Conservation (phyloP, 2,797 vertebrate genomes). For the Melanotaenia boesemani region DNA sequence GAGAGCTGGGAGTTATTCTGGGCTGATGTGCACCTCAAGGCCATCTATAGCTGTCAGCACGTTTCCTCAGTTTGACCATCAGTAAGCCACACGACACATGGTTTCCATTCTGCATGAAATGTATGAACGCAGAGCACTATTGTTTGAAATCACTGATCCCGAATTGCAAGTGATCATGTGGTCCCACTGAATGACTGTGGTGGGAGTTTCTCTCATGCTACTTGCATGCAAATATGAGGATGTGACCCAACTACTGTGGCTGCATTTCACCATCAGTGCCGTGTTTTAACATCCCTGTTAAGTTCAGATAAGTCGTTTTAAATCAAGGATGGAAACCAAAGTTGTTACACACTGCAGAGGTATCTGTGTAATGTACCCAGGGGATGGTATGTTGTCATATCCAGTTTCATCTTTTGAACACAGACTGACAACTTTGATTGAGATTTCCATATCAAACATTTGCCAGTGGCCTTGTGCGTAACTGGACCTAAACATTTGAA, state of each 20-base stretch:
- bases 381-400: slow-evolving; percentile 51
- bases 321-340: slow-evolving; percentile 40
- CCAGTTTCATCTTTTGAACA: slow-evolving; percentile 35
- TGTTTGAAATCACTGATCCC: slow-evolving; percentile 70
- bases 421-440: slow-evolving; percentile 44
- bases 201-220: slow-evolving; percentile 45
- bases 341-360: neutral
- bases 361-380: slow-evolving; percentile 19
- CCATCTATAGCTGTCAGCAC: slow-evolving; percentile 70
- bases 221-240: slow-evolving; percentile 56
- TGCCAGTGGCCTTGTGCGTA: slow-evolving; percentile 37
- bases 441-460: slow-evolving; percentile 52
- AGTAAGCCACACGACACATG: slow-evolving; percentile 64
- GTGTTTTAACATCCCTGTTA: slow-evolving; percentile 21
- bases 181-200: slow-evolving; percentile 49
- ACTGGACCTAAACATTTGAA: slow-evolving; percentile 42
- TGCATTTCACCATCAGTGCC: slow-evolving; percentile 15
- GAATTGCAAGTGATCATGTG: slow-evolving; percentile 64
- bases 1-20: slow-evolving; percentile 53
- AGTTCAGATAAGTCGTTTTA: slow-evolving; percentile 37
- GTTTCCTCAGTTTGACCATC: slow-evolving; percentile 56
- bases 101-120: slow-evolving; percentile 71
- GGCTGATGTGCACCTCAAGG: slow-evolving; percentile 67
- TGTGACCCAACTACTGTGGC: slow-evolving; percentile 18
- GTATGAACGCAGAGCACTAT: slow-evolving; percentile 45